Evolutionary conservation across 2,888 invertebrate genomes (phyloP).

Genomic region (Rhaphigaster nebulosa): DNA sequence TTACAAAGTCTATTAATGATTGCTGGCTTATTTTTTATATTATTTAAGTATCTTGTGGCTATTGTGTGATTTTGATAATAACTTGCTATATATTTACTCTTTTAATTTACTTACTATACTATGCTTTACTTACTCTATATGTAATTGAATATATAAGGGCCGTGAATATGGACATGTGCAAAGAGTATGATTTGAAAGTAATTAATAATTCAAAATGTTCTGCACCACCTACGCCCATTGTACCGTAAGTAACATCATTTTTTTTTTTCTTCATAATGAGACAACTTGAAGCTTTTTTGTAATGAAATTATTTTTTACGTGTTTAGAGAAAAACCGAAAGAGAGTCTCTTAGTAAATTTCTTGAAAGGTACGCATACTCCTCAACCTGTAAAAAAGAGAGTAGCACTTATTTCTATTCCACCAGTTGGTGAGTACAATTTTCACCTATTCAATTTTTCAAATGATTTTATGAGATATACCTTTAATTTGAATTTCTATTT

Average conservation of each 20-base stretch:
- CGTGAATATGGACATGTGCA: constrained; percentile 23
- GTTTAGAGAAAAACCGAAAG: constrained; percentile 59
- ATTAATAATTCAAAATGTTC: background rate
- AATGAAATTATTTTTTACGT: background rate
- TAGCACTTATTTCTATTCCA: constrained; percentile 30
- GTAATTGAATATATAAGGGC: background rate
- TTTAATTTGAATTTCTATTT: too few relatives aligned
- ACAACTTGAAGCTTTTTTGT: background rate
- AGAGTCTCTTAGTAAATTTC: constrained; percentile 58
- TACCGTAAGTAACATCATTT: background rate
- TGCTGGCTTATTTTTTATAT: background rate
- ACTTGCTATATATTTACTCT: background rate
- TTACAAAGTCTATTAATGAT: background rate
- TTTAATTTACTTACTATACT: background rate
- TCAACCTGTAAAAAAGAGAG: constrained; percentile 50
- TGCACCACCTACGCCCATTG: constrained; percentile 1
- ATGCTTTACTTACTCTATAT: background rate
- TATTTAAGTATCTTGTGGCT: background rate
- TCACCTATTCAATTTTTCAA: background rate
- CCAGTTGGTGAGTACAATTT: constrained; percentile 35
- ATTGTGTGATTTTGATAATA: background rate
- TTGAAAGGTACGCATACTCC: constrained; percentile 52
- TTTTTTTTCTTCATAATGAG: background rate
- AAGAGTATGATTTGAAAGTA: constrained; percentile 49
- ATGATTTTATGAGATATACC: too few relatives aligned